Percentiles rank a stretch among this genome's conserved stretches.
These are phyloP conservation scores for Albula glossodonta DNA, from an alignment of 2,113 vertebrate genomes.

Conservation along the genomic window DNA sequence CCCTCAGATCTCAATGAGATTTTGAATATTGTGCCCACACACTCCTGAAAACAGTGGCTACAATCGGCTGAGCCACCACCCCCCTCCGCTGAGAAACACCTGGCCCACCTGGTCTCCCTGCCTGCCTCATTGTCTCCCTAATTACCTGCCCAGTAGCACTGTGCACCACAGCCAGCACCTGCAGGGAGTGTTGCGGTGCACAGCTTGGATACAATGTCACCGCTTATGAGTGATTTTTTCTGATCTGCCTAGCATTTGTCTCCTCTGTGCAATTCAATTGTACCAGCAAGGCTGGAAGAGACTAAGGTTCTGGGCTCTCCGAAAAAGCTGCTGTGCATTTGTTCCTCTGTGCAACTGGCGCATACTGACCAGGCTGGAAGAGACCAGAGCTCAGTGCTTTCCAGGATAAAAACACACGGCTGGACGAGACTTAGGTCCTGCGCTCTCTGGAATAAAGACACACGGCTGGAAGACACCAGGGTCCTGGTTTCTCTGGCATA, in stretches of 20 bases:
- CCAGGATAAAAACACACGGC: not conserved
- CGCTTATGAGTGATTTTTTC: not conserved
- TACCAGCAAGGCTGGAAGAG: not conserved
- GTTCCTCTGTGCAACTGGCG: not conserved
- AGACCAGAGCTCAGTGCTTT: not conserved
- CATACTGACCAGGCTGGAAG: not conserved
- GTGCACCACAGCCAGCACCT: conserved; percentile 44
- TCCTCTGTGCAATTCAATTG: not conserved
- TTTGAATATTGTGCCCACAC: too few relatives aligned
- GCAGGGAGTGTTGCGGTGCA: conserved; percentile 41
- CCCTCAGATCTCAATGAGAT: not conserved
- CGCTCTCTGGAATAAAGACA: not conserved
- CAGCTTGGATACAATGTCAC: conserved; percentile 44
- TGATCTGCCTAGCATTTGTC: too few relatives aligned
- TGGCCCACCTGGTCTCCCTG: conserved; percentile 44
- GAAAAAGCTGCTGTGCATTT: too few relatives aligned
- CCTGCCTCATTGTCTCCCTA: conserved; percentile 52
- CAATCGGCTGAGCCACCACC: not conserved
- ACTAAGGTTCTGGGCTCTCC: too few relatives aligned
- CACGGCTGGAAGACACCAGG: too few relatives aligned
- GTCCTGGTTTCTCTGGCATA: too few relatives aligned
- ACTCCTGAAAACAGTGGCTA: too few relatives aligned
- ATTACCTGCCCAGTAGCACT: conserved; percentile 49
- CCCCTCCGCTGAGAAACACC: not conserved
- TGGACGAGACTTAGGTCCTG: too few relatives aligned